These are phyloP conservation scores for Helostoma temminkii DNA, from an alignment of 2,797 vertebrate genomes.

Conservation along the genomic window DNA sequence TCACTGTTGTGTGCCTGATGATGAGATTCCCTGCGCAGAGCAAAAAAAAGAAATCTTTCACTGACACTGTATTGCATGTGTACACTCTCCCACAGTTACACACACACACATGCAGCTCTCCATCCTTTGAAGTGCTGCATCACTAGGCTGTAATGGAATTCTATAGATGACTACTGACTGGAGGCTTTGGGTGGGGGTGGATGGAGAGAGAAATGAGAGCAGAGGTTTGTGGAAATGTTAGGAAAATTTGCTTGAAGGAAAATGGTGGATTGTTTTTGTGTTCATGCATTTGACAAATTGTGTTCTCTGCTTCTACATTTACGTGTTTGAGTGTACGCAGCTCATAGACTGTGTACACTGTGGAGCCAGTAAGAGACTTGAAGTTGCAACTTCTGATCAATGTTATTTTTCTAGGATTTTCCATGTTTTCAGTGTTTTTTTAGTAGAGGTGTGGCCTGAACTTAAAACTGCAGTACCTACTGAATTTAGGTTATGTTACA, in stretches of 20 bases:
- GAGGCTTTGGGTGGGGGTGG: conserved; percentile 67
- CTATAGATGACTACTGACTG: conserved; percentile 80
- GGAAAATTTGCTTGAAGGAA: conserved; percentile 57
- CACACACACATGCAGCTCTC: conserved; percentile 41
- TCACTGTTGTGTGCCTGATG: conserved; percentile 57
- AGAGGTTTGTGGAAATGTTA: conserved; percentile 53
- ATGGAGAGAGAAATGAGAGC: conserved; percentile 64
- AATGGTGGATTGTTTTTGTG: conserved; percentile 56
- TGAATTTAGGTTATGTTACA: too few species aligned
- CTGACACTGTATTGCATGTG: conserved; percentile 41
- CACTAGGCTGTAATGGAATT: conserved; percentile 80
- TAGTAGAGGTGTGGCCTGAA: too few species aligned
- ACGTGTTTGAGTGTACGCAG: conserved; percentile 5
- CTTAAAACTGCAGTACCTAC: too few species aligned
- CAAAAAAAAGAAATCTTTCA: conserved; percentile 45
- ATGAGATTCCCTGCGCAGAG: conserved; percentile 63
- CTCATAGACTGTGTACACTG: neutral
- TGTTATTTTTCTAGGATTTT: neutral
- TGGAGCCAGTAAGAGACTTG: neutral
- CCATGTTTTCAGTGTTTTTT: too few species aligned
- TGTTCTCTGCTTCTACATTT: conserved; percentile 7
- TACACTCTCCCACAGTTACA: conserved; percentile 40
- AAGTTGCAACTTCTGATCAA: neutral
- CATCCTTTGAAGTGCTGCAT: conserved; percentile 78
- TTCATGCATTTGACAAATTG: conserved; percentile 41